A percentile compares a stretch with the other conserved stretches of the same genome.
These are phyloP conservation scores for Ostrea denselamellosa DNA, from an alignment of 1,140 invertebrate species.

Conservation along the genomic window DNA sequence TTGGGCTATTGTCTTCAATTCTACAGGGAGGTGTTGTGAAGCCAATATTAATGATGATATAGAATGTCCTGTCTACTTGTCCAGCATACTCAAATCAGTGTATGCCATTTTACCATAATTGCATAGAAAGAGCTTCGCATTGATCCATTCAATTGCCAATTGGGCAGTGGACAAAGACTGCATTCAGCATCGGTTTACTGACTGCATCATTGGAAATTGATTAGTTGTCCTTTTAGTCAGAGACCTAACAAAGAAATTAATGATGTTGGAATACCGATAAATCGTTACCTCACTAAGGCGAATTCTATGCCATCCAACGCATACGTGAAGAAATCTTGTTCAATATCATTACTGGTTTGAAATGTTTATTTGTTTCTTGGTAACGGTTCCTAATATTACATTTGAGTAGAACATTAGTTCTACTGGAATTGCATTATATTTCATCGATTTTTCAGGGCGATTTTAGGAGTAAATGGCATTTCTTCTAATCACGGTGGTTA, in stretches of 20 bases:
- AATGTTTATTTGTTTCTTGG: slow-evolving; percentile 40
- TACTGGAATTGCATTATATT: slow-evolving; percentile 38
- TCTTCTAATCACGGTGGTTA: slow-evolving; percentile 29
- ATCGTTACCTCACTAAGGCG: slow-evolving; percentile 12
- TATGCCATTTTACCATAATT: slow-evolving; percentile 21
- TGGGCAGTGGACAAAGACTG: slow-evolving; percentile 24
- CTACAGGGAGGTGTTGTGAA: slow-evolving; percentile 8
- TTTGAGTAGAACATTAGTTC: slow-evolving; percentile 33
- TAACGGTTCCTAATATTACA: slow-evolving; percentile 29
- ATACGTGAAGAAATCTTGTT: slow-evolving; percentile 29
- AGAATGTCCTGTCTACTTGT: background rate
- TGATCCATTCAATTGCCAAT: slow-evolving; percentile 33
- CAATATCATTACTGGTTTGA: slow-evolving; percentile 36
- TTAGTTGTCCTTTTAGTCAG: slow-evolving; percentile 39
- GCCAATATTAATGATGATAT: slow-evolving; percentile 31
- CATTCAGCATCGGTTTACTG: slow-evolving; percentile 24
- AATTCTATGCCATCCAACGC: slow-evolving; percentile 23
- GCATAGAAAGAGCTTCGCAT: slow-evolving; percentile 26
- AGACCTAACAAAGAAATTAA: slow-evolving; percentile 38
- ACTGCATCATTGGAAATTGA: slow-evolving; percentile 32
- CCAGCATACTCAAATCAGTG: slow-evolving; percentile 22
- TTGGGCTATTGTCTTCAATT: background rate
- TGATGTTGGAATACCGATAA: slow-evolving; percentile 24
- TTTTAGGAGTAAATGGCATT: slow-evolving; percentile 22
- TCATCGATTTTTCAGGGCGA: slow-evolving; percentile 6